Base-by-base conservation (phyloP, 1,140 invertebrate genomes). In the Tribolium castaneum region DNA sequence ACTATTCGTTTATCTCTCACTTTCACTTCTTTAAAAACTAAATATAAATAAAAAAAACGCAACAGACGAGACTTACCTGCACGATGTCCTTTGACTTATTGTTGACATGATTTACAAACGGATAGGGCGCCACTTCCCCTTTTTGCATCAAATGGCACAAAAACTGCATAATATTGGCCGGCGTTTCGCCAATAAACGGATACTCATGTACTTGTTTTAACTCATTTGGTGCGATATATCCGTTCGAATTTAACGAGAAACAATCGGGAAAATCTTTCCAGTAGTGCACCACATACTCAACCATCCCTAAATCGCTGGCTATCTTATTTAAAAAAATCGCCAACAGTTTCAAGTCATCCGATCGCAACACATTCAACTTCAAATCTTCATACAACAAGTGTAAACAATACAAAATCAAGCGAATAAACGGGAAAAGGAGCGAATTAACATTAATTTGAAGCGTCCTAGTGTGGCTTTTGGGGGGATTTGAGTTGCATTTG, bases 361-460 rank as follows among this genome's bases (percentile, higher is more conserved):
- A 90, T 77, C 94, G 88, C 1, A 95, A 87, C 0, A 90, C 89
- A 83, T 96, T 94, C 35, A 98, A 85, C 86, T 98, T 98, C 0
- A 97, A 89, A 84, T 98, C 96, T 90, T 98, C 97, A 86, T 98
- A 98, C 0, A 97, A 87, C 7, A 98, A 87, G 88, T 98, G 97
- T 35, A 98, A 88, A 0, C 93, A 90, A 86, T 93, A 96, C 50
- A 97, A 88, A 22, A 97, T 89, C 25, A 93, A 86, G 10, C 94
- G 90, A 6, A 96, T 90, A 82, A 94, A 91, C 0, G 90, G 89
- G 84, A 95, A 97, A 0, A 98, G 87, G 12, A 92, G 85, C 1
- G 94, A 90, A 78, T 90, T 90, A n/a, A 39, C 59, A 12, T 66
- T 66, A 7, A 66, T 66, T 9, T 35, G 59, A n/a, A 35, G 30